Evolutionary conservation across 2,888 invertebrate genomes (phyloP).

Genomic region (Megastigmus dorsalis): DNA sequence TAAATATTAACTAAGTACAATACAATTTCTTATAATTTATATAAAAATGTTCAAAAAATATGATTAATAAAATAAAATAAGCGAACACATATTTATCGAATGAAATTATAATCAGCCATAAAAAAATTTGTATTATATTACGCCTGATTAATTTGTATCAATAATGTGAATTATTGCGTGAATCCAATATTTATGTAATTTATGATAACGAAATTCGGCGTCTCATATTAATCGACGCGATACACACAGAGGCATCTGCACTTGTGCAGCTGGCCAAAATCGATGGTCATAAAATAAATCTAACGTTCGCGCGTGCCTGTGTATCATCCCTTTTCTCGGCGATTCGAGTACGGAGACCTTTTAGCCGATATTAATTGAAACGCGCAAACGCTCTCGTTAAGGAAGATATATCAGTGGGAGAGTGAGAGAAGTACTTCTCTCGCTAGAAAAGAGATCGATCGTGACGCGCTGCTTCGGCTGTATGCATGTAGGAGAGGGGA

Average conservation of each 20-base stretch:
- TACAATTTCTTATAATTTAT: too few relatives aligned
- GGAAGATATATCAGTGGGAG: constrained; percentile 29
- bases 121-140: too few relatives aligned
- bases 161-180: too few relatives aligned
- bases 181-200: constrained; percentile 18
- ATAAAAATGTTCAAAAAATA: too few relatives aligned
- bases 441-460: constrained; percentile 22
- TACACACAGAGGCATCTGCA: too few relatives aligned
- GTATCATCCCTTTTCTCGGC: background rate
- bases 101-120: too few relatives aligned
- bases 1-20: too few relatives aligned
- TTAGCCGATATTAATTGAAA: constrained; percentile 60
- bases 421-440: background rate
- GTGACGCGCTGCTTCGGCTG: constrained; percentile 41
- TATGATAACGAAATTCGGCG: constrained; percentile 36
- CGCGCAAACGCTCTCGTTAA: constrained; percentile 58
- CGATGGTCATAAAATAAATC: constrained; percentile 42
- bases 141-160: too few relatives aligned
- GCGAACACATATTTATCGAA: too few relatives aligned
- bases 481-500: background rate
- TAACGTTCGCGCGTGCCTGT: background rate
- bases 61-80: too few relatives aligned
- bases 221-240: too few relatives aligned
- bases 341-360: constrained; percentile 51
- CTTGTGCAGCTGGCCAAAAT: constrained; percentile 6